Base-by-base conservation (phyloP, 2,797 vertebrate species). In the Phylloscopus collybita region DNA sequence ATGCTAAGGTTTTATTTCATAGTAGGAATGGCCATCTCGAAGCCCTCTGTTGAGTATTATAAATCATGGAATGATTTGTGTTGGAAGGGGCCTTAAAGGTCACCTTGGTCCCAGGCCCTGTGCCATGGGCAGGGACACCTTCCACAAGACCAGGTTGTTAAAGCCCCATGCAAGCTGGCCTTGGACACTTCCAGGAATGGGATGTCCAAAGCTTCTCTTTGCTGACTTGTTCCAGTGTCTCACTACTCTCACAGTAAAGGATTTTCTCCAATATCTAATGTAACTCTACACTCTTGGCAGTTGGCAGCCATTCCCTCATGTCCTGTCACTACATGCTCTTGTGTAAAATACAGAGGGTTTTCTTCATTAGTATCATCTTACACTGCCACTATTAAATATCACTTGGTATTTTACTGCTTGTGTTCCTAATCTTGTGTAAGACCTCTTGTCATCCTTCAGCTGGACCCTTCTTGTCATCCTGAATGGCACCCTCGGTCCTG, bases 81-180 rank as follows among this genome's bases (percentile, higher is more conserved):
- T 34, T 74, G 69, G 47, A 54, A 32, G 61, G 13, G 18, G 5
- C 5, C 11, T 47, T 54, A 47, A 30, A 40, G 11, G 19, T 25
- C 13, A 15, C 21, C 25, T 26, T 9, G 5, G 19, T 54, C 23
- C 38, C 40, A 69, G 5, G 7, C 6, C 7, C 13, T 3, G 7
- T 51, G 13, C 38, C 16, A 4, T 19, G 62, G 53, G 7, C 38
- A 67, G 54, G 45, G 18, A 23, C 12, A 62, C 16, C 13, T 57
- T 59, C 21, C 61, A 40, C 47, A 18, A 7, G 1, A 18, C 20
- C 25, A 22, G 5, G 5, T 16, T 74, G 12, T 38, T 66, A 34
- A 17, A 81, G 40, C 11, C 13, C 38, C 5, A 1, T 60, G 29
- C n/a, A 47, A 0, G 9, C 40, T 53, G 30, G 2, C n/a, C 17